Conservation (phyloP, 2,888 invertebrate genomes). For the Xanthorhoe designata region DNA sequence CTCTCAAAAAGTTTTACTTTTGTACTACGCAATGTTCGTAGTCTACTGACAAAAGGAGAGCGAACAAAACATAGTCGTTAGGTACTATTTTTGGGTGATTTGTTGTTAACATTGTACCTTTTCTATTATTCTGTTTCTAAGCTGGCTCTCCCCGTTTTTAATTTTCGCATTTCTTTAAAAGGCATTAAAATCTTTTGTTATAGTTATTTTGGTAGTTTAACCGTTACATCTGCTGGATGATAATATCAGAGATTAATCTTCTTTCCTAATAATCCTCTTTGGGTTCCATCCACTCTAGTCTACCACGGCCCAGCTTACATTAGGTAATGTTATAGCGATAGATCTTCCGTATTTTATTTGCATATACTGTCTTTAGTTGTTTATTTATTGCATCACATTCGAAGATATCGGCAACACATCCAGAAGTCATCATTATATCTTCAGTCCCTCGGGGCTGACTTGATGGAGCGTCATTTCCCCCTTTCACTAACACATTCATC, state of each 20-base stretch:
- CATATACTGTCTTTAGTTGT: neutral
- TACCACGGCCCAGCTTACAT: no score
- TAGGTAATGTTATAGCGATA: no score
- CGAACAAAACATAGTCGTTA: neutral
- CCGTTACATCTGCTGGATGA: no score
- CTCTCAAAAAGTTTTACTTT: neutral
- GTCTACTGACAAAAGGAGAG: neutral
- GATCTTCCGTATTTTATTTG: no score
- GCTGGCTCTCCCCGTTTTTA: neutral
- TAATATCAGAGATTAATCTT: no score
- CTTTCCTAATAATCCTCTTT: no score
- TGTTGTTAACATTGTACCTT: neutral
- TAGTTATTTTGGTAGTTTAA: no score
- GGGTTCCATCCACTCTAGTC: no score
- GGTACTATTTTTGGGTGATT: neutral
- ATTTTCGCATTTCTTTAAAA: neutral
- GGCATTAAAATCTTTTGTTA: neutral
- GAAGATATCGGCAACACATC: slow-evolving; percentile 28
- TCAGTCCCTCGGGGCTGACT: slow-evolving; percentile 39
- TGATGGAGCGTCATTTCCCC: slow-evolving; percentile 45
- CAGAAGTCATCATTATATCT: slow-evolving; percentile 40
- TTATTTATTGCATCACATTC: slow-evolving; percentile 3
- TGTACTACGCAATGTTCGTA: slow-evolving; percentile 1
- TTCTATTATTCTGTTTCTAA: neutral
- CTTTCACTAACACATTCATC: slow-evolving; percentile 47